phyloP scores from a whole-genome alignment of 2,888 invertebrate species.

The Drepanosiphum platanoidis region DNA sequence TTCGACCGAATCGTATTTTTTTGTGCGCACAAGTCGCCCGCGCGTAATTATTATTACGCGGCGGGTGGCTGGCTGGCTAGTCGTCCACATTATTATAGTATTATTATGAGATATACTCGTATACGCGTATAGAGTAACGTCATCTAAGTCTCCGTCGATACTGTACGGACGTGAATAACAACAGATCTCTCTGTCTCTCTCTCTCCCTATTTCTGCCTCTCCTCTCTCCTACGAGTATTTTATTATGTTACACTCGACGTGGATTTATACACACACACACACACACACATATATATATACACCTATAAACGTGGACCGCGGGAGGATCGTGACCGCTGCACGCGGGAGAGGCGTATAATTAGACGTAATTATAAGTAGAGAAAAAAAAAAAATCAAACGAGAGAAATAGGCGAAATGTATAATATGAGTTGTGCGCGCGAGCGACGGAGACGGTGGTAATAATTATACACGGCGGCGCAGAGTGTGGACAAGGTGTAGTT shows the following conservation, averaged over 20 bases:
- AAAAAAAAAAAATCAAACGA: conserved; percentile 27
- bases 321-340: conserved; percentile 56
- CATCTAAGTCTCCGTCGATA: not conserved
- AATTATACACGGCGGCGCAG: conserved; percentile 50
- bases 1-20: not conserved
- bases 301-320: not conserved
- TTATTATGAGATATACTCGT: too few relatives aligned
- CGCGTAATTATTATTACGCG: not conserved
- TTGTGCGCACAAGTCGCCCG: too few relatives aligned
- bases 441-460: conserved; percentile 32
- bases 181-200: not conserved
- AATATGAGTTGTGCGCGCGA: conserved; percentile 35
- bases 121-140: not conserved
- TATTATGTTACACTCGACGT: not conserved
- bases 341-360: conserved; percentile 57
- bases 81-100: not conserved
- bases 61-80: not conserved
- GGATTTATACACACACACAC: too few relatives aligned
- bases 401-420: conserved; percentile 41
- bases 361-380: conserved; percentile 58
- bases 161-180: not conserved
- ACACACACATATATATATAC: not conserved
- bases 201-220: not conserved
- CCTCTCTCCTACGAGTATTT: not conserved
- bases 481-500: conserved; percentile 59